These are phyloP conservation scores for Flexamia atlantica DNA, from an alignment of 2,888 invertebrate genomes.

Conservation along the genomic window DNA sequence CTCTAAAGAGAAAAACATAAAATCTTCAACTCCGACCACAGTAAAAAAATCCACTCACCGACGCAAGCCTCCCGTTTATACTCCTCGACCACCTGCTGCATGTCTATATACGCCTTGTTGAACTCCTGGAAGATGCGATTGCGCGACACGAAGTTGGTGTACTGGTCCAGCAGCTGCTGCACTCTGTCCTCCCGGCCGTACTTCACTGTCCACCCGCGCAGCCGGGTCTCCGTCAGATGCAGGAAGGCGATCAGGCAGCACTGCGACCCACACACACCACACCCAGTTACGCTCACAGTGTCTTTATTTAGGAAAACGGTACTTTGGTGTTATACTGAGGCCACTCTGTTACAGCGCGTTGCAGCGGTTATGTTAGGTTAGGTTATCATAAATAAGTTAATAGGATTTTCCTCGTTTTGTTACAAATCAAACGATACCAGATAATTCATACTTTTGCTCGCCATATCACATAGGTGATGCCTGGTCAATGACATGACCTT, in stretches of 20 bases:
- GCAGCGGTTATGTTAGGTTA: too few species aligned
- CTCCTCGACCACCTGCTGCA: conserved; percentile 94
- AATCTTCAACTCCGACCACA: neutral
- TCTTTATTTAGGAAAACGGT: too few species aligned
- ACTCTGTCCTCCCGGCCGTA: conserved; percentile 91
- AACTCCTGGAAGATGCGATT: conserved; percentile 97
- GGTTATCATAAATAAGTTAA: too few species aligned
- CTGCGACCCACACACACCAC: conserved; percentile 72
- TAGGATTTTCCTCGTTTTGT: too few species aligned
- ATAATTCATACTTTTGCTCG: too few species aligned
- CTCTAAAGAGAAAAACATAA: too few species aligned
- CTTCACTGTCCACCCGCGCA: conserved; percentile 93
- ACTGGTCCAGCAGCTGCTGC: conserved; percentile 90
- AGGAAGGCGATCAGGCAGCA: conserved; percentile 96
- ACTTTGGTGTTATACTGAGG: too few species aligned
- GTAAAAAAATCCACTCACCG: conserved; percentile 76
- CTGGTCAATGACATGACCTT: too few species aligned
- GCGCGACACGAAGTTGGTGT: conserved; percentile 94
- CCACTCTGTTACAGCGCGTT: too few species aligned
- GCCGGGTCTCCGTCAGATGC: conserved; percentile 92
- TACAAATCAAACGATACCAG: too few species aligned
- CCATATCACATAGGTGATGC: too few species aligned
- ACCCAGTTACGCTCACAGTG: too few species aligned
- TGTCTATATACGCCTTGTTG: conserved; percentile 93
- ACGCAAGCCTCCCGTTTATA: conserved; percentile 92